Conservation (phyloP, 2,888 invertebrate genomes). For the Trichopoda pennipes region DNA sequence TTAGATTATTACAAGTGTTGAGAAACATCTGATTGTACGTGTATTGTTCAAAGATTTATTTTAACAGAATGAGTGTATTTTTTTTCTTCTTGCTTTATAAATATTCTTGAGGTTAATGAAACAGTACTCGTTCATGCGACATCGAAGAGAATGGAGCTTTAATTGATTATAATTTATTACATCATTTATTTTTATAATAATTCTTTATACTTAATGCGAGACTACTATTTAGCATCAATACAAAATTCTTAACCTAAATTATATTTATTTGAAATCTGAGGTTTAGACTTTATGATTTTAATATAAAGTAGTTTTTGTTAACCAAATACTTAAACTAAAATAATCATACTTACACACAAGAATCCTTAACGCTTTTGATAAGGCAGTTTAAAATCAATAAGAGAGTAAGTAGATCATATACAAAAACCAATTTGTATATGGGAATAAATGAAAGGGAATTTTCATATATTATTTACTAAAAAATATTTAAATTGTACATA, state of each 20-base stretch:
- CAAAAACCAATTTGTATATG: no score
- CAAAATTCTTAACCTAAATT: neutral
- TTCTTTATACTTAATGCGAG: neutral
- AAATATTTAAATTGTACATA: no score
- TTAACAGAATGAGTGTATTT: constrained; percentile 34
- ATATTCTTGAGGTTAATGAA: constrained; percentile 50
- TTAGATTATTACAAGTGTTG: constrained; percentile 64
- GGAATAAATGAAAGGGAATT: no score
- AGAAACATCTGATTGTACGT: constrained; percentile 50
- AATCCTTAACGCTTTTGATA: no score
- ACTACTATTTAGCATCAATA: neutral
- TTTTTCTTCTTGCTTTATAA: neutral
- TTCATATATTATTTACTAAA: no score
- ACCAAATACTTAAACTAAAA: no score
- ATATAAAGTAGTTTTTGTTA: no score
- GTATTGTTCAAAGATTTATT: constrained; percentile 35
- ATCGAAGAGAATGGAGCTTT: constrained; percentile 22
- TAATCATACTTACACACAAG: no score
- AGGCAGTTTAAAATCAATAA: no score
- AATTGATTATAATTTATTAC: constrained; percentile 59
- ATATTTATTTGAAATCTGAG: neutral
- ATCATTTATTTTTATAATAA: constrained; percentile 51
- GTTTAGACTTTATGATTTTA: neutral
- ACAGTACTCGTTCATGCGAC: constrained; percentile 29
- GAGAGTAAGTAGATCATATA: no score